Conservation (phyloP, 2,888 invertebrate genomes). For the Tinea semifulvella region DNA sequence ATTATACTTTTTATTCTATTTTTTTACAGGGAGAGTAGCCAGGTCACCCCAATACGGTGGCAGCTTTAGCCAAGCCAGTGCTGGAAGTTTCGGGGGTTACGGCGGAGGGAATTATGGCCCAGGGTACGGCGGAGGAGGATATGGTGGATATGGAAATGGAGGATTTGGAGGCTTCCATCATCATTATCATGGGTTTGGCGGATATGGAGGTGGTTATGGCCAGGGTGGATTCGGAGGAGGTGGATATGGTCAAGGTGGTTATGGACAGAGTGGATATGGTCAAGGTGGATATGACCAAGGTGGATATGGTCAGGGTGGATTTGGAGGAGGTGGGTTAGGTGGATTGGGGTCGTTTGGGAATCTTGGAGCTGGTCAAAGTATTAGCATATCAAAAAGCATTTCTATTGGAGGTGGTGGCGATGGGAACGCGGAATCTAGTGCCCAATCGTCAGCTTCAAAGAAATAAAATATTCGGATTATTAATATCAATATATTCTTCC, state of each 20-base stretch:
- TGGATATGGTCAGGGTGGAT: slow-evolving; percentile 1
- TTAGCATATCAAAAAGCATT: slow-evolving; percentile 35
- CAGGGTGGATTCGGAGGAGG: slow-evolving; percentile 18
- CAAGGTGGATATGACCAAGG: slow-evolving; percentile 11
- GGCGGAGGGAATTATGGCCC: neutral
- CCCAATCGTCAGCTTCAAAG: slow-evolving; percentile 15
- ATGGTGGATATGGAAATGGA: neutral
- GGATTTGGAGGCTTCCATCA: neutral
- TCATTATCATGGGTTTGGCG: slow-evolving; percentile 17
- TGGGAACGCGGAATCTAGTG: slow-evolving; percentile 23
- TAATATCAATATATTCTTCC: no score
- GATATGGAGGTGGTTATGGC: slow-evolving; percentile 18
- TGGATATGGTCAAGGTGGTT: slow-evolving; percentile 17
- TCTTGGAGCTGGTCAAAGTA: slow-evolving; percentile 19
- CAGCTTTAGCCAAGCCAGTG: slow-evolving; percentile 9
- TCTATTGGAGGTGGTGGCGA: slow-evolving; percentile 28
- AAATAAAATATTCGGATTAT: neutral
- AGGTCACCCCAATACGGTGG: slow-evolving; percentile 12
- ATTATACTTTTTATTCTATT: no score
- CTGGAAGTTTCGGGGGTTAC: neutral
- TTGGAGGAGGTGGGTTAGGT: slow-evolving; percentile 3
- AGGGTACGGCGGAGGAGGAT: neutral
- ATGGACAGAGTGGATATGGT: slow-evolving; percentile 11
- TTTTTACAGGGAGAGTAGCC: neutral
- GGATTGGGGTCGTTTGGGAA: slow-evolving; percentile 8